Base-by-base conservation (phyloP, 2,888 invertebrate species). In the Encarsia formosa region DNA sequence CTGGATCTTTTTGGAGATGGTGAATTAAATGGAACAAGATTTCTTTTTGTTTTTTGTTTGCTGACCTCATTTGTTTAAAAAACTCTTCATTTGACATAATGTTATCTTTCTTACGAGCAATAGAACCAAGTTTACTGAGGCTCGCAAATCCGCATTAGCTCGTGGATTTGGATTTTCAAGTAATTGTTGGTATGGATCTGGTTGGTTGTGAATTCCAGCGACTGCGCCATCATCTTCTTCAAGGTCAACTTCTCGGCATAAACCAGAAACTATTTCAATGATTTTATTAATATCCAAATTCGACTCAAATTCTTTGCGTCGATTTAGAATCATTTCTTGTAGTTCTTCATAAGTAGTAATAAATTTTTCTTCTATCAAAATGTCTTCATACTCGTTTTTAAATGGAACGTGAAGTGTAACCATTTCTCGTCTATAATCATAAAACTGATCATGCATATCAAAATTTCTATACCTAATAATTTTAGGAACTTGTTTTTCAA, bases 381-480 rank as follows among this genome's bases (percentile, higher is more conserved):
- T 61, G 26, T 74, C 70, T 34, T 41, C 51, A 41, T 68, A 62
- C 68, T 74, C 72, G 65, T 59, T 62, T 50, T 57, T 48, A 62
- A 74, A 74, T 38, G 71, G 71, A 53, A 71, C 19, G 52, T 71
- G 66, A 43, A 74, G 56, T 43, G 22, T 41, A 1, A 59, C 56
- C 49, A 58, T 58, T 42, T 55, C 57, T 20, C 55, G 29, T 32
- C 51, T 65, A 59, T 71, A 71, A 13, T 73, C 68, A 37, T 63
- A 61, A 51, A 50, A 63, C 54, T 70, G 58, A 6, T 39, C 47
- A 47, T 56, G 60, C 59, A 71, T 68, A 61, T 73, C 68, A 41
- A 71, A 74, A 54, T 66, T 63, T n/a, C 71, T 45, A 47, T 69
- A 73, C 52, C 72, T 56, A 50, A 73, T 70, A 16, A 73, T 54